Base-by-base conservation (phyloP, 2,888 invertebrate genomes). In the Aproaerema taeniolella region DNA sequence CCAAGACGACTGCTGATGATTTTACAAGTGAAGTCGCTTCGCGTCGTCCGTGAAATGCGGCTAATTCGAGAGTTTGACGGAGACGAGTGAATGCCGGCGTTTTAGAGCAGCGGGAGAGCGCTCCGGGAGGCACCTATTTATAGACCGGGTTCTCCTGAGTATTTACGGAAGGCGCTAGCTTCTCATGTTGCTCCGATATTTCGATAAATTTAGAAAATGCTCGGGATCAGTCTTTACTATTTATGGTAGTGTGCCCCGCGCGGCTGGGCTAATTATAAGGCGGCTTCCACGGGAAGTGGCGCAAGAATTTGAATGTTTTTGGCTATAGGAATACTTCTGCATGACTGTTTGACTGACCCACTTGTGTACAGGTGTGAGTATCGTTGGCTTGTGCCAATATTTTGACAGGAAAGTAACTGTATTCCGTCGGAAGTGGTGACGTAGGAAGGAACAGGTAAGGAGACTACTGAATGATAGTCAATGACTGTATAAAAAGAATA, bases 401-500 rank as follows among this genome's bases (percentile, higher is more conserved):
- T 28, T 3, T 42, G 30, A 37, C 40, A n/a, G n/a, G n/a, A n/a
- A n/a, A n/a, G n/a, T n/a, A n/a, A n/a, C n/a, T n/a, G n/a, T n/a
- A n/a, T n/a, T n/a, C n/a, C n/a, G 33, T 41, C 39, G 13, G 31
- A 29, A 49, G 26, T 25, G 33, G 30, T 31, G 7, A 15, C 14
- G 36, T 43, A 26, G 20, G 30, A 50, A 43, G 49, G 50, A 47
- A 58, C 60, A 61, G 61, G 55, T 49, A 48, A 47, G 50, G 63
- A 58, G 55, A 51, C 55, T 55, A 67, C 70, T 71, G 63, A 73
- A 77, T 75, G 70, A 79, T 40, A 80, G 67, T 67, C 77, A 71
- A 72, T 61, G 66, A 66, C 60, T 74, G 77, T 83, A 82, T 79
- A 83, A 82, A 81, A 87, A 85, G 83, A 87, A 79, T 76, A 65